Base-by-base conservation (phyloP, 2,797 vertebrate genomes). In the Halcyon smyrnensis region DNA sequence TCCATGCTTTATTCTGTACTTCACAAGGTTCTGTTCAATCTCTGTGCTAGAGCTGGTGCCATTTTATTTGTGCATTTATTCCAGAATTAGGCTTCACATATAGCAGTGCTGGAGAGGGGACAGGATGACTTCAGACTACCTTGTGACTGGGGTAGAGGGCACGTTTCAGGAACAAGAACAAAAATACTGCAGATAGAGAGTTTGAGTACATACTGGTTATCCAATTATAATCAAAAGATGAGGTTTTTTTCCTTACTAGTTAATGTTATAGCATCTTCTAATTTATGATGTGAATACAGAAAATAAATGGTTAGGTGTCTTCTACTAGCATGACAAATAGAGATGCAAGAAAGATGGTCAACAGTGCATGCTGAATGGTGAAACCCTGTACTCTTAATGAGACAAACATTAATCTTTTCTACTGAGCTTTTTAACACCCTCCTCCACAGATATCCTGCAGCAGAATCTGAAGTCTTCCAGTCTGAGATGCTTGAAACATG, bases 171-270 rank as follows among this genome's bases (percentile, higher is more conserved):
- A 53, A 11, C 19, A 79, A 56, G 48, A 65, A n/a, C 18, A 81
- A 50, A 88, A 82, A 60, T 23, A 32, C 34, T 48, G 25, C 32
- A 60, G 56, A 15, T 12, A 21, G 12, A 14, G 16, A 18, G n/a
- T 70, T 21, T 39, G n/a, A 79, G 24, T 51, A 60, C 3, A 2
- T 45, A 7, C 2, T 25, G 5, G 36, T 63, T 64, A 75, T 75
- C 28, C 32, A 88, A 32, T 59, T 59, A 59, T 14, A 53, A 76
- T n/a, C n/a, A 56, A 27, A 69, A 80, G 20, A 4, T 60, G 20
- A 10, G 3, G 0, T 0, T 3, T 11, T 5, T 12, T 32, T 21
- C 27, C 36, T 46, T 32, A 13, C 18, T 76, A 74, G 20, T 65
- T 78, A 48, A 21, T 56, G 19, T 13, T 28, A 57, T 15, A 54